These are phyloP conservation scores for Gryllus longicercus DNA, from an alignment of 2,888 invertebrate genomes.

Conservation along the genomic window DNA sequence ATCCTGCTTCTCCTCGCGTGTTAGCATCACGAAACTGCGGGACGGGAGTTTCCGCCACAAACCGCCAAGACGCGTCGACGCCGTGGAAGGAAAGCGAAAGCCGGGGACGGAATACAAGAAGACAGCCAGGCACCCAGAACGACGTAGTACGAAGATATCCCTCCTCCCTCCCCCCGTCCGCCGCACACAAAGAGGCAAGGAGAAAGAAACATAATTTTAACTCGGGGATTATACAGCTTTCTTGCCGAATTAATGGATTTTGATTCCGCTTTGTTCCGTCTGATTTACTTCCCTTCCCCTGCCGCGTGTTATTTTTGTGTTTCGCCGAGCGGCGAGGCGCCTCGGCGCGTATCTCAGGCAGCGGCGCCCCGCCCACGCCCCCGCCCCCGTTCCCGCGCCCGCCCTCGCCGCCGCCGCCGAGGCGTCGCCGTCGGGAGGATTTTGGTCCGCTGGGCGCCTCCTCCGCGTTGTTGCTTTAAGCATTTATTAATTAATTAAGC, in stretches of 20 bases:
- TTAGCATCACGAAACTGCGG: too few species aligned
- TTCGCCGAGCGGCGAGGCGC: not conserved
- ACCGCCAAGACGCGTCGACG: too few species aligned
- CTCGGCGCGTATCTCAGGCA: not conserved
- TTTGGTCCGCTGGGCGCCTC: not conserved
- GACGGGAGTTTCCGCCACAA: too few species aligned
- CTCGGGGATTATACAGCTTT: not conserved
- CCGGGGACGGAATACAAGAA: too few species aligned
- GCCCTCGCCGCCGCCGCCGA: too few species aligned
- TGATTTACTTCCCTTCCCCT: slow-evolving; percentile 20
- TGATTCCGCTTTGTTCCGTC: slow-evolving; percentile 5
- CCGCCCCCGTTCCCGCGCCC: not conserved
- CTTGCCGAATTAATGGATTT: slow-evolving; percentile 24
- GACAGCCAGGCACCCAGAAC: too few species aligned
- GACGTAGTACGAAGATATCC: too few species aligned
- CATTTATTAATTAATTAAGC: slow-evolving; percentile 37
- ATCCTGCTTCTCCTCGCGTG: too few species aligned
- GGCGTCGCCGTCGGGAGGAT: not conserved
- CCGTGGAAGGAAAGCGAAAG: too few species aligned
- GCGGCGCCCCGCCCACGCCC: not conserved
- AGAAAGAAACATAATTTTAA: not conserved
- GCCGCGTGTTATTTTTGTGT: not conserved
- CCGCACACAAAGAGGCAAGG: not conserved
- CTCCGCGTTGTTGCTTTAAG: slow-evolving; percentile 31
- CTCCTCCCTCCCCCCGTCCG: too few species aligned